These are phyloP conservation scores for Xestia c-nigrum DNA, from an alignment of 2,888 invertebrate species.

Conservation along the genomic window DNA sequence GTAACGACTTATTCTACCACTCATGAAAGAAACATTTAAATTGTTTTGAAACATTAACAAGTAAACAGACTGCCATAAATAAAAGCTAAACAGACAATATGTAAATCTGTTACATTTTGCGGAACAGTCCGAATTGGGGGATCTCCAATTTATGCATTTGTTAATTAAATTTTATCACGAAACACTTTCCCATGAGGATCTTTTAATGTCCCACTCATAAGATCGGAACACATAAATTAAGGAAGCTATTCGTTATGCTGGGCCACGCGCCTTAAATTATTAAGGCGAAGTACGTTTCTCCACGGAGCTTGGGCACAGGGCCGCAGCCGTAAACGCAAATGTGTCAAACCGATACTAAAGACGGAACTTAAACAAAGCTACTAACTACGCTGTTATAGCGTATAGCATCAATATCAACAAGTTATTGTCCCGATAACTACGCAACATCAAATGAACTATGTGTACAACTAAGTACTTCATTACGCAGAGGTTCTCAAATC, in stretches of 20 bases:
- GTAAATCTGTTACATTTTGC: constrained; percentile 60
- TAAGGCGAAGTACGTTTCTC: constrained; percentile 58
- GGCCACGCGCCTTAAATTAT: constrained; percentile 74
- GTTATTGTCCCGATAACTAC: constrained; percentile 38
- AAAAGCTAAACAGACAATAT: constrained; percentile 61
- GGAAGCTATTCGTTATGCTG: constrained; percentile 82
- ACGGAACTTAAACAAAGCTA: constrained; percentile 43
- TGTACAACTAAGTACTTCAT: constrained; percentile 22
- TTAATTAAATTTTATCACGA: constrained; percentile 81
- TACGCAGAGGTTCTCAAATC: constrained; percentile 9
- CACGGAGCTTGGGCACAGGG: constrained; percentile 49
- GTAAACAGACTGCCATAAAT: constrained; percentile 50
- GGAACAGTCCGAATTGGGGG: constrained; percentile 60
- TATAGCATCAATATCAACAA: constrained; percentile 52
- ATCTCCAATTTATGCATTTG: constrained; percentile 78
- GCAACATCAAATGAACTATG: constrained; percentile 3
- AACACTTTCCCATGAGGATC: constrained; percentile 79
- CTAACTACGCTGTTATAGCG: constrained; percentile 21
- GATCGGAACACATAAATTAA: constrained; percentile 84
- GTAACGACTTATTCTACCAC: constrained; percentile 30
- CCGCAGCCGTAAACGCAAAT: constrained; percentile 42
- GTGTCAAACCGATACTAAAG: constrained; percentile 55
- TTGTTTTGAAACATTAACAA: constrained; percentile 46
- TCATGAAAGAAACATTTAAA: constrained; percentile 48
- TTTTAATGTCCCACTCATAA: constrained; percentile 84